Evolutionary conservation across 30 jellyfish, hydroid and myxozoan species (phyloP).

Genomic region (Aurelia sp.): DNA sequence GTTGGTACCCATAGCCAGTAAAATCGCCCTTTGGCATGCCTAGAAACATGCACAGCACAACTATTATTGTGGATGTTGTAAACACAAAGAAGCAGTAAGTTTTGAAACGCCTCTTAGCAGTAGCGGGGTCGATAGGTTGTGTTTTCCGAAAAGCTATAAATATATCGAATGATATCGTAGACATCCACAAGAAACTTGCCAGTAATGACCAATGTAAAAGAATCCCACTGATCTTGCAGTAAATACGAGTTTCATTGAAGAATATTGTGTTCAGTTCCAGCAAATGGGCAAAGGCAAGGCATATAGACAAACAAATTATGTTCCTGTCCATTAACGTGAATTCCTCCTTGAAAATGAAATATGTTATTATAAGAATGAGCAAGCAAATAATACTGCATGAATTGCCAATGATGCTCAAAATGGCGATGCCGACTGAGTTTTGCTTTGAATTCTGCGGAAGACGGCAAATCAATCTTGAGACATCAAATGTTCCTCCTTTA

Average conservation of each 20-base stretch:
- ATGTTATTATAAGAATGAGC: neutral
- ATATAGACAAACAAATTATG: neutral
- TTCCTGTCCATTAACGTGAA: neutral
- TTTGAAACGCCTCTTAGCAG: constrained; percentile 4
- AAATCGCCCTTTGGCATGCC: constrained; percentile 2
- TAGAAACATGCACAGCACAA: constrained; percentile 11
- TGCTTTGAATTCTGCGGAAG: neutral
- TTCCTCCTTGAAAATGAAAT: neutral
- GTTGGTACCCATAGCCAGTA: constrained; percentile 36
- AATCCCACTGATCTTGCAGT: constrained; percentile 16
- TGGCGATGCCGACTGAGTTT: neutral
- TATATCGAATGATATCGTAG: constrained; percentile 7
- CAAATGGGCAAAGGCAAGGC: constrained; percentile 13
- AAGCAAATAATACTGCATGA: neutral
- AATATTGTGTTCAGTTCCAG: neutral
- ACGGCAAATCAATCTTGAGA: neutral
- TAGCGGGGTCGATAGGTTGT: neutral
- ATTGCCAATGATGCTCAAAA: constrained; percentile 14
- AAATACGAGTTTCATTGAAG: neutral
- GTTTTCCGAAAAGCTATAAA: neutral
- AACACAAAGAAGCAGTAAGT: constrained; percentile 4
- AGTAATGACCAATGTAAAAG: constrained; percentile 35
- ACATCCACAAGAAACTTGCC: constrained; percentile 35
- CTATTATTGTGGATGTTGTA: constrained; percentile 2
- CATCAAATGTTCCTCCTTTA: neutral